Evolutionary conservation across 92 coral and sea anemone genomes (phyloP).

Genomic region (Virgularia gustaviana): DNA sequence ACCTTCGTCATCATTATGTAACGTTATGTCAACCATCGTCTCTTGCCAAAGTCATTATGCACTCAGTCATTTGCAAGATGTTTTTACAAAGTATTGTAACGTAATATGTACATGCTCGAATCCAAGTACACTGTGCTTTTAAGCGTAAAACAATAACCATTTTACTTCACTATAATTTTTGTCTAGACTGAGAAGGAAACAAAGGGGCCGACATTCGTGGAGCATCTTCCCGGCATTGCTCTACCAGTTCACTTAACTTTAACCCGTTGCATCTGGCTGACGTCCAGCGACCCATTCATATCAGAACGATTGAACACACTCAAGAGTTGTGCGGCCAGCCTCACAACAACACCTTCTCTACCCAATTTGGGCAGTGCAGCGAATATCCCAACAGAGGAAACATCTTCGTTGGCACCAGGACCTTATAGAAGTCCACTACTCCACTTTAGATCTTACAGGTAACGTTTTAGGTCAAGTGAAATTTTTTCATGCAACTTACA

Average conservation of each 20-base stretch:
- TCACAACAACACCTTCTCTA: constrained; percentile 1
- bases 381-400: neutral
- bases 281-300: constrained; percentile 19
- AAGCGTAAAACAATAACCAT: too few relatives aligned
- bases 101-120: too few relatives aligned
- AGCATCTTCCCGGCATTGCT: constrained; percentile 49
- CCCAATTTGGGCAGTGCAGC: neutral
- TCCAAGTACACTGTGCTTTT: too few relatives aligned
- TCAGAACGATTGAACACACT: constrained; percentile 13
- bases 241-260: constrained; percentile 58
- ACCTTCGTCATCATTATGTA: too few relatives aligned
- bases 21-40: too few relatives aligned
- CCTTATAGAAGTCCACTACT: constrained; percentile 61
- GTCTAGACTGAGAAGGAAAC: constrained; percentile 71
- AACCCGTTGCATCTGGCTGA: constrained; percentile 70
- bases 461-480: too few relatives aligned
- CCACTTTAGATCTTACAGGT: constrained; percentile 90
- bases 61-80: too few relatives aligned
- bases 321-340: constrained; percentile 2
- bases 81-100: too few relatives aligned
- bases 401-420: constrained; percentile 38
- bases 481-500: too few relatives aligned
- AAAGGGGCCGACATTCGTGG: constrained; percentile 57
- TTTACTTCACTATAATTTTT: neutral
- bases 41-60: too few relatives aligned